Base-by-base conservation (phyloP, 2,113 vertebrate genomes). In the Neolamprologus hecqui region DNA sequence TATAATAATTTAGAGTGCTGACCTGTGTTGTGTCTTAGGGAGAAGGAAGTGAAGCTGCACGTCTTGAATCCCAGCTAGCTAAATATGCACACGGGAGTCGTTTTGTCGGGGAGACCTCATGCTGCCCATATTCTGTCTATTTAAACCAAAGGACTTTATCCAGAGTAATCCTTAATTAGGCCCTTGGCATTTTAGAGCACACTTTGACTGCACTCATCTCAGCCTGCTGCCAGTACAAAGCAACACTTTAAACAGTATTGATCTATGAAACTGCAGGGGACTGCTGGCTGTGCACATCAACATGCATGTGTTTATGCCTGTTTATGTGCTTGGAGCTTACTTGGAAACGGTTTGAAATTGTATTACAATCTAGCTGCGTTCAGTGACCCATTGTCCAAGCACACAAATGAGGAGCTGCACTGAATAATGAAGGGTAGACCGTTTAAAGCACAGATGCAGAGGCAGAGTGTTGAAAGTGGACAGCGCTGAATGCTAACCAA, bases 81-180 rank as follows among this genome's bases (percentile, higher is more conserved):
- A 89, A 92, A 89, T 75, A 89, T 63, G 45, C 89, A 60, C 77
- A 17, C 21, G 83, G 86, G 91, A 93, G 79, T 79, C 83, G 60
- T 90, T 92, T 91, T 87, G 63, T 63, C 68, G n/a, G 79, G 45
- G 58, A 84, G 55, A 55, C 63, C 90, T 88, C 88, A 23, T 15
- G 85, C 17, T 85, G 84, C 68, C 83, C 28, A 77, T 90, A 90
- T 77, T 57, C 45, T 84, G 87, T 85, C 86, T 92, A 90, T 92
- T 88, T 84, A 88, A 92, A 93, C 75, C 85, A 90, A 91, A 92
- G 86, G 75, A 91, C 86, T 92, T 94, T 85, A 94, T 93, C 89
- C 92, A 87, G 86, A 91, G 86, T 92, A 92, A 92, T 92, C 92
- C 92, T 95, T 95, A 93, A 95, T 93, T 94, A 93, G 88, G 87